These are phyloP conservation scores for Hemaris fuciformis DNA, from an alignment of 2,888 invertebrate genomes.

Conservation along the genomic window DNA sequence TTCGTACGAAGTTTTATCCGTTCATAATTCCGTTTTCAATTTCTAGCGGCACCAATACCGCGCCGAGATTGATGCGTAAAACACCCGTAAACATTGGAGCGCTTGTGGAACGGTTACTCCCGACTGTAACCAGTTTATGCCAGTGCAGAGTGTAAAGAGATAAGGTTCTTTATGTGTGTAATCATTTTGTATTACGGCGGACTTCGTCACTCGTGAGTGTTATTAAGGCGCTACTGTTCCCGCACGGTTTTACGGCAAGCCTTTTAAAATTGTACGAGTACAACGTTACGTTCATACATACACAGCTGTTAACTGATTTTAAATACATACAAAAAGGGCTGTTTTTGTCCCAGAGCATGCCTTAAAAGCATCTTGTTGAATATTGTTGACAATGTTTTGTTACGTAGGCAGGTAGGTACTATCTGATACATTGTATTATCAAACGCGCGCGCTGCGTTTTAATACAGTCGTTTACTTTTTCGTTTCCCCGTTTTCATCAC, in stretches of 20 bases:
- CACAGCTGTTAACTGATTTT: neutral
- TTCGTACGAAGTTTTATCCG: conserved; percentile 62
- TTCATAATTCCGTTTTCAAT: conserved; percentile 77
- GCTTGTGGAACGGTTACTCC: conserved; percentile 67
- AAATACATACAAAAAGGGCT: neutral
- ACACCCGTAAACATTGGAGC: conserved; percentile 75
- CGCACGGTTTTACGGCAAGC: conserved; percentile 18
- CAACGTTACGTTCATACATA: neutral
- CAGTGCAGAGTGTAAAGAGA: conserved; percentile 73
- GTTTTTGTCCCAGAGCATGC: neutral
- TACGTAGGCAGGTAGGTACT: neutral
- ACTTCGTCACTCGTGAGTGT: conserved; percentile 63
- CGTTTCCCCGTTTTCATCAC: conserved; percentile 52
- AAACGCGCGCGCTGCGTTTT: conserved; percentile 15
- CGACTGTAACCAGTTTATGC: conserved; percentile 72
- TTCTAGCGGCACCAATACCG: conserved; percentile 56
- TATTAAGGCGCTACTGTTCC: conserved; percentile 58
- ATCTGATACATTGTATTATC: conserved; percentile 21
- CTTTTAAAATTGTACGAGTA: neutral
- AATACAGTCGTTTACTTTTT: conserved; percentile 49
- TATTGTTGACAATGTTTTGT: neutral
- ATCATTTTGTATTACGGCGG: conserved; percentile 74
- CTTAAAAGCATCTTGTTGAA: neutral
- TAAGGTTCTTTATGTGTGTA: conserved; percentile 77
- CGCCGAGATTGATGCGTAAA: conserved; percentile 75